Evolutionary conservation across 37 sponge, comb jelly and placozoan species (phyloP).

Genomic region (Halichondria panicea): DNA sequence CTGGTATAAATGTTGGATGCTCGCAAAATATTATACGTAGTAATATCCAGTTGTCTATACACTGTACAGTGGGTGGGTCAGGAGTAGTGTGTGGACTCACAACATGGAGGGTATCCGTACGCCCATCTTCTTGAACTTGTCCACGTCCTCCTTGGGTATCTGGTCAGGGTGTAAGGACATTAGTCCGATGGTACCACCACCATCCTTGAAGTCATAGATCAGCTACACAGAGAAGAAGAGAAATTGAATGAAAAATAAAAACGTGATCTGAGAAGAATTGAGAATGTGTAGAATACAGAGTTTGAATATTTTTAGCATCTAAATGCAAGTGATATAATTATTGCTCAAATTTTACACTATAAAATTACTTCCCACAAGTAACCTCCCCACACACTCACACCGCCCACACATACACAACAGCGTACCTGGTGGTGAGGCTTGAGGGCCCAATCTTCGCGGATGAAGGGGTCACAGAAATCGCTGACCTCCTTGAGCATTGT

Average conservation of each 20-base stretch:
- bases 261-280: background rate
- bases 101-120: constrained; percentile 52
- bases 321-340: no score
- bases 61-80: background rate
- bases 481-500: constrained; percentile 81
- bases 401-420: background rate
- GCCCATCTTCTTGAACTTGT: constrained; percentile 42
- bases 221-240: constrained; percentile 11
- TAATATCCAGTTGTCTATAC: background rate
- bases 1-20: no score
- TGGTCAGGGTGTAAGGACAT: constrained; percentile 69
- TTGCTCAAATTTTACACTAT: no score
- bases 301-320: no score
- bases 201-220: constrained; percentile 71
- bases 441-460: constrained; percentile 61
- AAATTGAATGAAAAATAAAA: background rate
- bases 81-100: constrained; percentile 26
- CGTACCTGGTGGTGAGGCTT: constrained; percentile 79
- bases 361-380: no score
- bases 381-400: background rate
- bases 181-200: constrained; percentile 49
- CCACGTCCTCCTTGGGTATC: constrained; percentile 24
- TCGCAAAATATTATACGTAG: no score
- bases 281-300: no score
- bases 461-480: constrained; percentile 72